Percentiles rank a stretch among this genome's conserved stretches.
phyloP scores from a whole-genome alignment of 2,113 vertebrate species.

The Nerophis lumbriciformis region DNA sequence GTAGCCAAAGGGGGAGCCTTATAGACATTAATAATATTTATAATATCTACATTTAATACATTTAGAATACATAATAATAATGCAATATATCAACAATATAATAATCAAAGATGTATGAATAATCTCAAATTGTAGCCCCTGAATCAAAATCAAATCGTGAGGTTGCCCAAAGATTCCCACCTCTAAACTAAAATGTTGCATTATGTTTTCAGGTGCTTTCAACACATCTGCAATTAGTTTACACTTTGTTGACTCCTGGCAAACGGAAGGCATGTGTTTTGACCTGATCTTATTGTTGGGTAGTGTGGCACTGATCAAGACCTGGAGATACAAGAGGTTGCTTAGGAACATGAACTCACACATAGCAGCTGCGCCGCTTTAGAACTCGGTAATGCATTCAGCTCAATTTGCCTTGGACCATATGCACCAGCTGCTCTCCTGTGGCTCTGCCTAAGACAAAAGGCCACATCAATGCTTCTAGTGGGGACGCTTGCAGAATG shows the following conservation, averaged over 20 bases:
- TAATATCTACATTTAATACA: no score
- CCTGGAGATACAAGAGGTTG: conserved; percentile 59
- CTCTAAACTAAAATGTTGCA: neutral
- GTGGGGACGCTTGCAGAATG: conserved; percentile 11
- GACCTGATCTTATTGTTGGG: conserved; percentile 15
- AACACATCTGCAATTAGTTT: conserved; percentile 7
- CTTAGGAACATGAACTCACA: conserved; percentile 74
- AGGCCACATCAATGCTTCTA: conserved; percentile 21
- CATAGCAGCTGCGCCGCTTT: conserved; percentile 68
- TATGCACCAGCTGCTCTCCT: conserved; percentile 41
- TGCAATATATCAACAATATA: no score
- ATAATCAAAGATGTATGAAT: no score
- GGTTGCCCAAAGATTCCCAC: no score
- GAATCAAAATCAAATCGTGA: no score
- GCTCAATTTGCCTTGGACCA: conserved; percentile 54
- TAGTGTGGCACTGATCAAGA: conserved; percentile 34
- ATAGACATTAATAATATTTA: no score
- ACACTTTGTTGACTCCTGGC: conserved; percentile 25
- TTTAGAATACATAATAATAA: no score
- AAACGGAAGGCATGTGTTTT: conserved; percentile 54
- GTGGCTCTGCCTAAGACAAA: conserved; percentile 53
- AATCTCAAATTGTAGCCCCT: no score
- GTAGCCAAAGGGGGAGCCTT: no score
- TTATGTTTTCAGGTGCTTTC: neutral
- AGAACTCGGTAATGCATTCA: conserved; percentile 62